A percentile compares a stretch with the other conserved stretches of the same genome.
These are phyloP conservation scores for Caenorhabditis imperialis DNA, from an alignment of 2,888 invertebrate species.

Conservation along the genomic window DNA sequence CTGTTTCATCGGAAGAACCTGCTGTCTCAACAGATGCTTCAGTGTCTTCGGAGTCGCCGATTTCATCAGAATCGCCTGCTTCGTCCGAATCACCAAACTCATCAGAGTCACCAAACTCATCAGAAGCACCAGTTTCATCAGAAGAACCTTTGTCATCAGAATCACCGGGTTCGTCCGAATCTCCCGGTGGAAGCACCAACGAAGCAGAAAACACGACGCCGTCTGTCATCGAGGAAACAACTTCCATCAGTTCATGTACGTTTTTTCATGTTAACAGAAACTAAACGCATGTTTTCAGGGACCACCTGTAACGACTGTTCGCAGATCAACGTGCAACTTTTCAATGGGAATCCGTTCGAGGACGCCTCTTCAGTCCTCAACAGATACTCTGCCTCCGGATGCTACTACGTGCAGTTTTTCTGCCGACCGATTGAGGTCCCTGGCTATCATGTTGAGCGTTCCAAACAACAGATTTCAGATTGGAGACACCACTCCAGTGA, in stretches of 20 bases:
- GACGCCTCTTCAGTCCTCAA: slow-evolving; percentile 66
- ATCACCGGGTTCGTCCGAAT: not conserved
- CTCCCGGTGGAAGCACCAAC: not conserved
- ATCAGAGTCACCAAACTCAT: not conserved
- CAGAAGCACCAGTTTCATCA: not conserved
- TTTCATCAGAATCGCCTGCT: not conserved
- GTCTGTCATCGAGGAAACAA: not conserved
- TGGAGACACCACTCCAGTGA: slow-evolving; percentile 58
- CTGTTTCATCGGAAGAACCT: slow-evolving; percentile 2
- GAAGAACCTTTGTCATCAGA: not conserved
- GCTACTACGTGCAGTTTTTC: slow-evolving; percentile 60
- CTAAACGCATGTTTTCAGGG: too few species aligned
- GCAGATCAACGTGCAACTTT: slow-evolving; percentile 55
- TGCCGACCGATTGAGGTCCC: slow-evolving; percentile 60
- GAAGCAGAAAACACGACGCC: not conserved
- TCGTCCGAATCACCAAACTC: not conserved
- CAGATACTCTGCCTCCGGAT: slow-evolving; percentile 54
- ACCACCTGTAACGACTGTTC: slow-evolving; percentile 57
- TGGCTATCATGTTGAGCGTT: too few species aligned
- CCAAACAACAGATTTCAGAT: slow-evolving; percentile 43
- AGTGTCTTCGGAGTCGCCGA: not conserved
- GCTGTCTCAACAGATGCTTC: not conserved
- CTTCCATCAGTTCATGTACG: not conserved
- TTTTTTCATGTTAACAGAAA: too few species aligned
- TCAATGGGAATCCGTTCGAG: slow-evolving; percentile 56